Percentiles rank a stretch among this genome's conserved stretches.
These are phyloP conservation scores for Epinephelus moara DNA, from an alignment of 2,113 vertebrate genomes.

Conservation along the genomic window DNA sequence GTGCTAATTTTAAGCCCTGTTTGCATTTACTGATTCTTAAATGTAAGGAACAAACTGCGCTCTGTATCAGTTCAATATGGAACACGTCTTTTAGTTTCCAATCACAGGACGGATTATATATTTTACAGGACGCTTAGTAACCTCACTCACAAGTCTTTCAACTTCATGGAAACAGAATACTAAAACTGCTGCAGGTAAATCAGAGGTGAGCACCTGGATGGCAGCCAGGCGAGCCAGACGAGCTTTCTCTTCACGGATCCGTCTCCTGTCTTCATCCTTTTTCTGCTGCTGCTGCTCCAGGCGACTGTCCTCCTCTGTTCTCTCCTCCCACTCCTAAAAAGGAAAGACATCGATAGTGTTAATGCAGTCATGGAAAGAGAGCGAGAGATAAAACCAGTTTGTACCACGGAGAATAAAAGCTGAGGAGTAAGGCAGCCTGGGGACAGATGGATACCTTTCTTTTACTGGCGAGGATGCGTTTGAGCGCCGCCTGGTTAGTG, in stretches of 20 bases:
- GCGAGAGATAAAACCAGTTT: background rate
- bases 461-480: constrained; percentile 81
- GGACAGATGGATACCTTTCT: constrained; percentile 83
- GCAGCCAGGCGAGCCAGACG: constrained; percentile 88
- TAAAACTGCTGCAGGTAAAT: background rate
- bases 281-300: constrained; percentile 79
- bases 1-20: no score
- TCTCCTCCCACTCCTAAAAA: constrained; percentile 86
- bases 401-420: background rate
- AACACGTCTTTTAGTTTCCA: no score
- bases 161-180: background rate
- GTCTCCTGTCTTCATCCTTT: constrained; percentile 86
- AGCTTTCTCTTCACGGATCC: constrained; percentile 92
- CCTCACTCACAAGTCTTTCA: background rate
- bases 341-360: background rate
- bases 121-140: no score
- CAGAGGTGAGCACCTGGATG: constrained; percentile 84
- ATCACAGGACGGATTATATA: no score
- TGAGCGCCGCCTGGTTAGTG: constrained; percentile 73
- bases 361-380: background rate
- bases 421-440: background rate
- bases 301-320: constrained; percentile 70
- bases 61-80: background rate
- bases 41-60: no score
- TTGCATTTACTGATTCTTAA: no score